A percentile compares a stretch with the other conserved stretches of the same genome.
These are phyloP conservation scores for Elanoides forficatus DNA, from an alignment of 2,113 vertebrate genomes.

Conservation along the genomic window DNA sequence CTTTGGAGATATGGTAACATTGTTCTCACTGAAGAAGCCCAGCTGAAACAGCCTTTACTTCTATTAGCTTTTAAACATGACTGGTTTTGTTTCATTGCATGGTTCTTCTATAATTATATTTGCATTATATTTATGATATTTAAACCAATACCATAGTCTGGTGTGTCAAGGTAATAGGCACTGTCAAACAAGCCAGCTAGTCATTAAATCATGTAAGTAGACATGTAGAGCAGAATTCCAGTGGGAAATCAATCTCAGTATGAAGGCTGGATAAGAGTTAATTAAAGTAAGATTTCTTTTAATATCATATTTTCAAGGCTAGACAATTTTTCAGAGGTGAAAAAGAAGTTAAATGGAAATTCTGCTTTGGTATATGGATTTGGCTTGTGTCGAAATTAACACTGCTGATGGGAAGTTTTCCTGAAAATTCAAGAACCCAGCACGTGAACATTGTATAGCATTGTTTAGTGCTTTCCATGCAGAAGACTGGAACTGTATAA, in stretches of 20 bases:
- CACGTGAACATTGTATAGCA: not conserved
- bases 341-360: not conserved
- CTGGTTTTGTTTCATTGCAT: not conserved
- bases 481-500: not conserved
- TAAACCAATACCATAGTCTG: not conserved
- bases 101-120: not conserved
- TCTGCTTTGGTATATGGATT: not conserved
- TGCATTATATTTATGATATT: not conserved
- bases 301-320: not conserved
- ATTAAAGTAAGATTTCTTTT: not conserved
- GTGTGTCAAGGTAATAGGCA: not conserved
- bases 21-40: not conserved
- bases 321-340: not conserved
- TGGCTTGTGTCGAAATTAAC: not conserved
- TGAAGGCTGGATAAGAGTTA: not conserved
- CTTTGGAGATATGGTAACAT: not conserved
- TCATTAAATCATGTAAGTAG: not conserved
- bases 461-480: not conserved
- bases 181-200: not conserved
- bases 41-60: not conserved
- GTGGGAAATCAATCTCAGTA: not conserved
- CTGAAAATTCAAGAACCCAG: not conserved
- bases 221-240: not conserved
- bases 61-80: not conserved
- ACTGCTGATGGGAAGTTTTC: not conserved